Evolutionary conservation across 2,888 invertebrate species (phyloP), one percentile per base, ranked within the genome.

Genomic region (Gortyna flavago): DNA sequence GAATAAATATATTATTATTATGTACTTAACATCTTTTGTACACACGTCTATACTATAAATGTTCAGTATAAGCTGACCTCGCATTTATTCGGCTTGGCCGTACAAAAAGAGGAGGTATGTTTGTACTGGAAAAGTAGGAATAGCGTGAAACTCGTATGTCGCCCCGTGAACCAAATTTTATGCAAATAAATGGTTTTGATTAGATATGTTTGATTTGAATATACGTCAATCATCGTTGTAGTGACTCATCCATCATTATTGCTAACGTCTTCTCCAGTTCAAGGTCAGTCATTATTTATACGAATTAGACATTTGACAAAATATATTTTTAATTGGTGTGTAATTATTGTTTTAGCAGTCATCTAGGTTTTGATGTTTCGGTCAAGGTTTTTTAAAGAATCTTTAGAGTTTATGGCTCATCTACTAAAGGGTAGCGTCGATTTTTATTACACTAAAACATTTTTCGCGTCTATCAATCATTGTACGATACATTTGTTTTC

Each of bases 221-320:
- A 38, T 8, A 29, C 29, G 29, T 61, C 29, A 51, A 61, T 75
- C 61, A 61, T 29, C 18, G 18, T 0, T 71, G 21, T 48, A 35
- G 8, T 70, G 76, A 82, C 38, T 61, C 70, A 80, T 77, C 54
- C 70, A 80, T 77, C 54, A 70, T 16, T 61, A 44, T 9, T 2
- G 4, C 35, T 41, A 44, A 44, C 54, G 18, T 35, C n/a, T 54
- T 18, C 9, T 44, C 21, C 25, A 68, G 35, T 72, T 84, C 80
- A 79, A 84, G 72, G 72, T 72, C 68, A 11, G 18, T 9, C 1
- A 32, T 72, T 44, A 66, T 18, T 51, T 32, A 18, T 9, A 29
- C n/a, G 16, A 44, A n/a, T 35, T 32, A 38, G 48, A 18, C 21
- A 62, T 32, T 41, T 32, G 16, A 6, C 11, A 44, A 16, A 29